Percentiles rank a stretch among this genome's conserved stretches.
These are phyloP conservation scores for Halyomorpha halys DNA, from an alignment of 1,140 invertebrate species.

Conservation along the genomic window DNA sequence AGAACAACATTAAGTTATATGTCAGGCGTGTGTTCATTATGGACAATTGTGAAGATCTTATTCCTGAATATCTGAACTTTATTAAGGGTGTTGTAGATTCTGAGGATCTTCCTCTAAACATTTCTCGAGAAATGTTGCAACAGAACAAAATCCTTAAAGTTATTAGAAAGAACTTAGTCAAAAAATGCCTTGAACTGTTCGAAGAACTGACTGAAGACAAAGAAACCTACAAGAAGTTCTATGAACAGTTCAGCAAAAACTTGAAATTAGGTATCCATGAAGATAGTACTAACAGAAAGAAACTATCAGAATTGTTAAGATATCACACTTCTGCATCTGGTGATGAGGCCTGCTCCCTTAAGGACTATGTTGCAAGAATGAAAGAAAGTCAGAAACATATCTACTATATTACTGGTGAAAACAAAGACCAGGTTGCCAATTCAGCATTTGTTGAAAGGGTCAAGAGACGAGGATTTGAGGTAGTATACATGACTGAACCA, in stretches of 20 bases:
- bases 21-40: conserved; percentile 96
- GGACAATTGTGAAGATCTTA: conserved; percentile 98
- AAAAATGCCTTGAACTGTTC: conserved; percentile 94
- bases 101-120: conserved; percentile 95
- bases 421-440: conserved; percentile 87
- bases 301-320: conserved; percentile 82
- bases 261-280: conserved; percentile 97
- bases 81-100: conserved; percentile 95
- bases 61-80: conserved; percentile 96
- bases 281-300: conserved; percentile 88
- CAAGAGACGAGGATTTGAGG: conserved; percentile 94
- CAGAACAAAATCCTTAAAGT: conserved; percentile 98
- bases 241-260: conserved; percentile 97
- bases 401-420: conserved; percentile 97
- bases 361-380: conserved; percentile 97
- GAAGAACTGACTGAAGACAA: conserved; percentile 93
- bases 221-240: conserved; percentile 97
- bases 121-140: conserved; percentile 97
- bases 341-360: conserved; percentile 83
- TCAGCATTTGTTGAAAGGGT: conserved; percentile 96
- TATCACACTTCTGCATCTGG: conserved; percentile 90
- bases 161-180: conserved; percentile 97
- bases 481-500: conserved; percentile 97
- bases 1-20: conserved; percentile 98
- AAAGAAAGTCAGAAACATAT: conserved; percentile 97